Conservation (phyloP, 2,797 vertebrate species). For the Gymnopithys bicolor region DNA sequence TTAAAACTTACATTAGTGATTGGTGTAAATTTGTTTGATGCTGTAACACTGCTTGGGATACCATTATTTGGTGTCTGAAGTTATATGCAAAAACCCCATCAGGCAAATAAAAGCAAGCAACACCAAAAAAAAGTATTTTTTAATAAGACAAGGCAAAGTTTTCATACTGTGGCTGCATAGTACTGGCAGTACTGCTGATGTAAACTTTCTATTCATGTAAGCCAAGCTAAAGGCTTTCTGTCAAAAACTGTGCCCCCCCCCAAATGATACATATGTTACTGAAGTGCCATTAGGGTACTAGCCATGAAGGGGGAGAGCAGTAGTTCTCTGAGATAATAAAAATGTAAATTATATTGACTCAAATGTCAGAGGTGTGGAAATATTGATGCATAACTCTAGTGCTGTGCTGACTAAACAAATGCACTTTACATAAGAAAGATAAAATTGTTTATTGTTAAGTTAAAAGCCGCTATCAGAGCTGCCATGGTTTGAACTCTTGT, state of each 20-base stretch:
- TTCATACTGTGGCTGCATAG: background rate
- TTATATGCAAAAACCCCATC: background rate
- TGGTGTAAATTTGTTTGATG: background rate
- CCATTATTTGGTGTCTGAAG: background rate
- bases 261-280: background rate
- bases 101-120: background rate
- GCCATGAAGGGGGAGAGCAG: background rate
- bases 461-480: background rate
- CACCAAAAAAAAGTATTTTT: background rate
- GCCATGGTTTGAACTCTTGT: background rate
- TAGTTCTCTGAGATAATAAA: background rate
- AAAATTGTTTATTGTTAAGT: background rate
- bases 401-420: conserved; percentile 26
- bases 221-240: background rate
- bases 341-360: background rate
- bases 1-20: background rate
- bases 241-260: background rate
- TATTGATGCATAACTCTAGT: background rate
- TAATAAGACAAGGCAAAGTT: background rate
- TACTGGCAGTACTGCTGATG: background rate
- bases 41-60: background rate
- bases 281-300: background rate
- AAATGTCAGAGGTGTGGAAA: conserved; percentile 11
- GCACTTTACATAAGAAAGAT: background rate
- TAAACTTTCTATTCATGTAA: background rate